Percentiles rank a stretch among this genome's conserved stretches.
Evolutionary conservation across 2,113 vertebrate species (phyloP).

Genomic region (Passer domesticus): DNA sequence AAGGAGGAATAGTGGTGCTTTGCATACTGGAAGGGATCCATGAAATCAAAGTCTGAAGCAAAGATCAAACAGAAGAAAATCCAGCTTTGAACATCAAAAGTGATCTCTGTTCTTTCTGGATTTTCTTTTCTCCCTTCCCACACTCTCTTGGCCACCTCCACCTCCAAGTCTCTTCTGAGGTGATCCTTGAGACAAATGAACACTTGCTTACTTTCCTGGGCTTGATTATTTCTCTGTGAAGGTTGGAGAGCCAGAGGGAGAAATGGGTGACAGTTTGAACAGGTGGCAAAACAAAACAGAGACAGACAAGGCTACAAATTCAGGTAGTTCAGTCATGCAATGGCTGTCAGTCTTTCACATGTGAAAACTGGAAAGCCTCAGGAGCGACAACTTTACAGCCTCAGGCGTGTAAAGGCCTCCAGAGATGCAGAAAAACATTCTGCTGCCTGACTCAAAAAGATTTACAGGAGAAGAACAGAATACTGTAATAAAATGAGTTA

Average conservation of each 20-base stretch:
- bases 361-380: background rate
- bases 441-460: background rate
- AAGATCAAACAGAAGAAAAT: background rate
- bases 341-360: background rate
- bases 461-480: background rate
- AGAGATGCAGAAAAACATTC: background rate
- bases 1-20: background rate
- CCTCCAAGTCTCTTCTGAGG: background rate
- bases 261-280: background rate
- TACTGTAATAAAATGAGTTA: background rate
- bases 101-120: background rate
- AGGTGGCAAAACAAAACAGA: background rate
- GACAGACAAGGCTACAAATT: background rate
- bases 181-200: background rate
- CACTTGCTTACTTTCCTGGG: background rate
- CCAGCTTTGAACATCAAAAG: background rate
- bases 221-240: background rate
- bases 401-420: background rate
- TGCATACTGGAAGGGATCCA: background rate
- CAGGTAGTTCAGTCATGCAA: background rate
- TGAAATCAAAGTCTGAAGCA: background rate
- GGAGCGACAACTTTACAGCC: background rate
- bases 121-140: background rate
- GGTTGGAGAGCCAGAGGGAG: background rate
- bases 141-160: background rate